Evolutionary conservation across 2,797 vertebrate species (phyloP), one percentile per base, ranked within the genome.

Genomic region (Notolabrus celidotus): DNA sequence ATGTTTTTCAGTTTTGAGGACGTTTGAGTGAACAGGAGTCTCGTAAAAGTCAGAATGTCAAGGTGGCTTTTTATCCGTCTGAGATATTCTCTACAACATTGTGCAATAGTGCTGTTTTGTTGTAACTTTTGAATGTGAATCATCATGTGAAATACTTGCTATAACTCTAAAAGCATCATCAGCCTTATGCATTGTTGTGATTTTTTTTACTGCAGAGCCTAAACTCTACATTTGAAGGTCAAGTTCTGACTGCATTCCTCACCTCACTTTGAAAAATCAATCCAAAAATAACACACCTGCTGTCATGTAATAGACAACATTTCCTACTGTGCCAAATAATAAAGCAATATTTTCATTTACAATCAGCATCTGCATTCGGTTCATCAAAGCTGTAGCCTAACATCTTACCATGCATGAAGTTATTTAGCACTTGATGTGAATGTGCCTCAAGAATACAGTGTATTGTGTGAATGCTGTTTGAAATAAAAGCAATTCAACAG

Each of bases 341-440:
- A 29, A 93, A 95, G 94, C 94, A 95, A 95, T 94, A 94, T 92
- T 92, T 89, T 92, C 88, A 94, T 94, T 93, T 93, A 82, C 72
- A 86, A 83, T 92, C 85, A 90, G 67, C 82, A 86, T 92, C 83
- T 82, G 86, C 83, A 88, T 90, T 92, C 68, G 52, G 84, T 74
- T 85, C 75, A 71, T 90, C 77, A 43, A 82, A 82, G 79, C 77
- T 88, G 86, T 91, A 90, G 84, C 84, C 62, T 45, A 14, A 80
- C 80, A 88, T 88, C 87, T 63, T 36, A 80, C 79, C 86, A 83
- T 93, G 94, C 94, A 94, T 94, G 94, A 85, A 73, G 79, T 82
- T 92, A 89, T 93, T 88, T 90, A 91, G 88, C 89, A 83, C 87
- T 89, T 86, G 88, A 88, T 88, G 86, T 91, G 89, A 86, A 91